These are phyloP conservation scores for Apis florea DNA, from an alignment of 1,140 invertebrate genomes.

Conservation along the genomic window DNA sequence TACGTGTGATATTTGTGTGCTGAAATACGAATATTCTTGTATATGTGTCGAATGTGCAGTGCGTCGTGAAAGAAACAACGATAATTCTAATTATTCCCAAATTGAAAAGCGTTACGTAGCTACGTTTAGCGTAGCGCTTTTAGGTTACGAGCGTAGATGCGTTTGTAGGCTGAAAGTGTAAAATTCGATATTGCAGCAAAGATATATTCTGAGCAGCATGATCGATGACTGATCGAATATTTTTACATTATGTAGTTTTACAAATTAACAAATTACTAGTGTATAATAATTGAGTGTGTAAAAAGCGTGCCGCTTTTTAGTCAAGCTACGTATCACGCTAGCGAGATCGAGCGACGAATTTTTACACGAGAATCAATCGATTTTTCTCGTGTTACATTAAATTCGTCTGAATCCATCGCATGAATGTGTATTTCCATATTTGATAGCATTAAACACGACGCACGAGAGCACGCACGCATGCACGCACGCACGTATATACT, in stretches of 20 bases:
- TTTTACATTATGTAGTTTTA: conserved; percentile 2
- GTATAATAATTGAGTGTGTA: not conserved
- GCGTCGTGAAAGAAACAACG: not conserved
- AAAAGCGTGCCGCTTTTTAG: not conserved
- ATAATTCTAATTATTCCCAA: not conserved
- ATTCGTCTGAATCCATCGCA: not conserved
- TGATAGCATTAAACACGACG: no score
- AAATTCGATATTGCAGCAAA: not conserved
- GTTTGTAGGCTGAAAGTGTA: not conserved
- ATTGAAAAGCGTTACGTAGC: not conserved
- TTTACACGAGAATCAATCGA: not conserved
- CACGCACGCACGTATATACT: not conserved
- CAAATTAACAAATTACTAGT: not conserved
- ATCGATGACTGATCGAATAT: not conserved
- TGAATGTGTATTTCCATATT: no score
- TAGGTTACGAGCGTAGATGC: conserved; percentile 7
- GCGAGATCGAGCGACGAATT: conserved; percentile 4
- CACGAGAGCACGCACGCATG: not conserved
- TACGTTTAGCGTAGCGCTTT: not conserved
- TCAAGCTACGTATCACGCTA: not conserved
- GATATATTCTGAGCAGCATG: not conserved
- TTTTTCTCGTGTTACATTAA: not conserved
- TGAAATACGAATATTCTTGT: not conserved
- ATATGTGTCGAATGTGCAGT: conserved; percentile 7
- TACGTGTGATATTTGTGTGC: conserved; percentile 1